Evolutionary conservation across 2,113 vertebrate genomes (phyloP), one percentile per base, ranked within the genome.

Genomic region (Fulmarus glacialis): DNA sequence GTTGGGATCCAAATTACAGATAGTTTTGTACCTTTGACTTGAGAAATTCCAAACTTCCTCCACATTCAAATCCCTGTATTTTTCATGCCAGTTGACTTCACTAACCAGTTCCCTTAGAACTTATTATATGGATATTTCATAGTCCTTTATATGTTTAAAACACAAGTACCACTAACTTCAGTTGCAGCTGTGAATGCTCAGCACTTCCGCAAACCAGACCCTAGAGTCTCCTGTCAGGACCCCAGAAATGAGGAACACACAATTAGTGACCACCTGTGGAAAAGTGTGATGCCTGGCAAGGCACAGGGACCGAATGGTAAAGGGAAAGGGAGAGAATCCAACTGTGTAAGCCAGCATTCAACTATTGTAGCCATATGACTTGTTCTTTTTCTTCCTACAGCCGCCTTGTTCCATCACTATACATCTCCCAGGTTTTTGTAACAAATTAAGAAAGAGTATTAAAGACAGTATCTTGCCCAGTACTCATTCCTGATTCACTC

Each of bases 251-350:
- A 95, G 70, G 89, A 93, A 90, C 89, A 72, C 78, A 80, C 70
- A 80, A 59, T 91, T 88, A 91, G 82, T 90, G 82, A 82, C 90
- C 96, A 97, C 92, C 95, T 97, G 97, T 89, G 78, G 88, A 88
- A 96, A 97, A 77, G 93, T 94, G 92, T 88, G 93, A 96, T 93
- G 95, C 92, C 92, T 96, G 90, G 92, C 85, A 95, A 96, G 56
- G 73, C 56, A 77, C 29, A 38, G n/a, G 30, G 58, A 56, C 36
- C 0, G 1, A 87, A 82, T 45, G 93, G 87, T 86, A 87, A 93
- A 3, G 9, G 36, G 23, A 93, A 82, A 71, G 47, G 13, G 12
- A 93, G 66, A 77, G 20, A 92, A 90, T 73, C 20, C 38, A 81
- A n/a, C 13, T 15, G 13, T 0, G 1, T 53, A 22, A 91, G 72